Conservation (phyloP, 2,888 invertebrate genomes). For the Sinhomidia bicolor region DNA sequence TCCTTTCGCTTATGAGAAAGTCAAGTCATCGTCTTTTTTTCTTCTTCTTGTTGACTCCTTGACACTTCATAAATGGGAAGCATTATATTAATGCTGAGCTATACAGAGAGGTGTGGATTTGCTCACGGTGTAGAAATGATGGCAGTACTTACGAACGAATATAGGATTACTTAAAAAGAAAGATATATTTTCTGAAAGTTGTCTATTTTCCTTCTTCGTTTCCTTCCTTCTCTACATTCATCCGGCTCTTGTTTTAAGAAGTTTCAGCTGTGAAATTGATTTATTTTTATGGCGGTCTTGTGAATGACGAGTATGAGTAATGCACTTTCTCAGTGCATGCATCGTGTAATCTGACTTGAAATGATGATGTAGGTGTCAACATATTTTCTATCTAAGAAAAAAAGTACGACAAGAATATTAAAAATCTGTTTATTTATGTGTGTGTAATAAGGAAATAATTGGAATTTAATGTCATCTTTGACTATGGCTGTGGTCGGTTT, state of each 20-base stretch:
- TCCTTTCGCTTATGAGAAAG: constrained; percentile 12
- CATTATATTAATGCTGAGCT: constrained; percentile 27
- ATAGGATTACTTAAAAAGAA: background rate
- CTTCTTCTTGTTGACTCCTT: constrained; percentile 37
- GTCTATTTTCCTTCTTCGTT: constrained; percentile 5
- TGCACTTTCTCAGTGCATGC: constrained; percentile 31
- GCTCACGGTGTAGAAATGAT: background rate
- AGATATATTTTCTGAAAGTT: background rate
- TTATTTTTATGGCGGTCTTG: constrained; percentile 40
- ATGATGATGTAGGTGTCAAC: constrained; percentile 30
- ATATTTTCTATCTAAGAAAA: background rate
- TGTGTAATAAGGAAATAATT: constrained; percentile 51
- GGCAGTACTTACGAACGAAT: no score
- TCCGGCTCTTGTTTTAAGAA: constrained; percentile 50
- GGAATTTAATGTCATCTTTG: constrained; percentile 45
- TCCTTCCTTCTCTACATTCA: background rate
- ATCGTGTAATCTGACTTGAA: background rate
- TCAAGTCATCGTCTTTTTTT: background rate
- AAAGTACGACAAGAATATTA: background rate
- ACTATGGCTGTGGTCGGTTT: constrained; percentile 2
- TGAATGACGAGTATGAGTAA: constrained; percentile 2
- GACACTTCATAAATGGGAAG: constrained; percentile 57
- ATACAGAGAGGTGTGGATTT: background rate
- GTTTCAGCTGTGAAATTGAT: constrained; percentile 67
- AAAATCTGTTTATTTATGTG: background rate